phyloP scores from a whole-genome alignment of 30 jellyfish, hydroid and myxozoan genomes.

The Mastigias papua region DNA sequence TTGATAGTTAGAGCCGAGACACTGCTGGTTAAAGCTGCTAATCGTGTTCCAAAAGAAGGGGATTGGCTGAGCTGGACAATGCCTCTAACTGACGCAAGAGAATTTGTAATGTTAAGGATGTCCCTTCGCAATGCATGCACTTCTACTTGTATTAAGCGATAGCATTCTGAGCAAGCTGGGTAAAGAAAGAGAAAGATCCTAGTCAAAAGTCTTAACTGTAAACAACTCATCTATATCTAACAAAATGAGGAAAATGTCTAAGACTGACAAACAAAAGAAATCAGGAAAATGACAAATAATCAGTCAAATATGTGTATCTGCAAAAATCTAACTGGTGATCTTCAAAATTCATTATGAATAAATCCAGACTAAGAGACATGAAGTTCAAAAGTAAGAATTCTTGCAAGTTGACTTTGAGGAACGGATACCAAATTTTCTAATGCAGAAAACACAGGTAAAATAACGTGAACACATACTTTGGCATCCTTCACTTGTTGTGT shows the following conservation, averaged over 20 bases:
- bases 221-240: not conserved
- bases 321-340: too few species aligned
- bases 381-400: too few species aligned
- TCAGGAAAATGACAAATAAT: too few species aligned
- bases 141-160: conserved; percentile 81
- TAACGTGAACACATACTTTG: not conserved
- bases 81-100: conserved; percentile 33
- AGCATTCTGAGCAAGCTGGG: conserved; percentile 84
- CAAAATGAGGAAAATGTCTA: not conserved
- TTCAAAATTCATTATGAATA: too few species aligned
- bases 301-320: too few species aligned
- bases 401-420: too few species aligned
- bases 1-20: conserved; percentile 19
- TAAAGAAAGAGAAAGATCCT: not conserved
- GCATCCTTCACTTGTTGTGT: conserved; percentile 8
- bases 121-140: conserved; percentile 69
- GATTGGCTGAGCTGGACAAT: conserved; percentile 31
- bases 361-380: too few species aligned
- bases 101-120: conserved; percentile 36
- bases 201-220: not conserved
- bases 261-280: too few species aligned
- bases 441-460: too few species aligned
- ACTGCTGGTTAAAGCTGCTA: conserved; percentile 26
- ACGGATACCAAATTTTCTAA: too few species aligned
- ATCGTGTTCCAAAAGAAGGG: conserved; percentile 55